Evolutionary conservation across 2,113 vertebrate species (phyloP).

Genomic region (Hylia prasina): DNA sequence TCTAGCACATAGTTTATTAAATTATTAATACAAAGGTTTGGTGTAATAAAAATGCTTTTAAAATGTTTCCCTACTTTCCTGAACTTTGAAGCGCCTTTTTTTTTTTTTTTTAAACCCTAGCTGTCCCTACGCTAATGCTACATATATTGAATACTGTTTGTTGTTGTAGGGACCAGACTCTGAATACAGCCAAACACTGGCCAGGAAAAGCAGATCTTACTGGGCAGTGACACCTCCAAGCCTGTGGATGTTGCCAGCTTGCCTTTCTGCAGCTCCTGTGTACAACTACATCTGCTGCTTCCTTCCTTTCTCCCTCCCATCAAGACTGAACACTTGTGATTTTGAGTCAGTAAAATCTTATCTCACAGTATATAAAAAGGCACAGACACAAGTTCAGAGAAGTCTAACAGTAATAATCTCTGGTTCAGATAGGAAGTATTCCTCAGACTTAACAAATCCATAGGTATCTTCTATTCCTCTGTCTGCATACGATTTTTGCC

Average conservation of each 20-base stretch:
- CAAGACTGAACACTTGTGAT: not conserved
- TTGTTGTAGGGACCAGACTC: not conserved
- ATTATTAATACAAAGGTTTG: not conserved
- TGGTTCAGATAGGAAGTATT: not conserved
- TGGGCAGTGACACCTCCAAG: not conserved
- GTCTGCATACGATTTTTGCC: not conserved
- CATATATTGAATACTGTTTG: not conserved
- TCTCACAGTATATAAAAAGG: not conserved
- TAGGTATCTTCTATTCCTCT: not conserved
- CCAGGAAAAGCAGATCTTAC: not conserved
- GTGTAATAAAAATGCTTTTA: not conserved
- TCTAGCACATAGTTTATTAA: not conserved
- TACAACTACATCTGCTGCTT: not conserved
- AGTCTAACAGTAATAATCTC: not conserved
- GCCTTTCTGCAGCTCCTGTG: not conserved
- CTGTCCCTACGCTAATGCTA: not conserved
- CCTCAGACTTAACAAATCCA: not conserved
- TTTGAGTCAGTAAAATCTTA: not conserved
- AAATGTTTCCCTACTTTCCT: not conserved
- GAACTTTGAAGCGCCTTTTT: not conserved
- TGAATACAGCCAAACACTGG: not conserved
- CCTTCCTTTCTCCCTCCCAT: not conserved
- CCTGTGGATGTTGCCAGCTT: not conserved
- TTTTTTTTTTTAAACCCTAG: not conserved
- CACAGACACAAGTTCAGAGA: not conserved